A percentile compares a stretch with the other conserved stretches of the same genome.
Evolutionary conservation across 2,888 invertebrate species (phyloP).

Genomic region (Crossocerus cetratus): DNA sequence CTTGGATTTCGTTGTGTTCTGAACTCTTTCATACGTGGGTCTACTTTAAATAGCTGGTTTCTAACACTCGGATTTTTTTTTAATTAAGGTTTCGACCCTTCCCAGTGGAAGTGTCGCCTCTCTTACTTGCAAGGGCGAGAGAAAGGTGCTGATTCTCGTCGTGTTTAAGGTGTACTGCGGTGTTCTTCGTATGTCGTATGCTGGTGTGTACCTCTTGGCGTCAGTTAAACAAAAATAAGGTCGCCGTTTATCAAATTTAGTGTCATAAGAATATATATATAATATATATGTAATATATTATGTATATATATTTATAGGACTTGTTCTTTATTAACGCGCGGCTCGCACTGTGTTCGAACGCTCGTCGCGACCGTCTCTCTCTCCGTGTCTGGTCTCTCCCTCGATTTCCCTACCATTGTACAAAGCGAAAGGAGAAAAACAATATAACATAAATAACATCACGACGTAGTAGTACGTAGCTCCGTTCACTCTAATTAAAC

Average conservation of each 20-base stretch:
- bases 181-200: slow-evolving; percentile 20
- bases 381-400: slow-evolving; percentile 7
- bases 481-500: slow-evolving; percentile 53
- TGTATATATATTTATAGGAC: slow-evolving; percentile 47
- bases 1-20: neutral
- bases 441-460: slow-evolving; percentile 65
- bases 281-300: slow-evolving; percentile 43
- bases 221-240: slow-evolving; percentile 69
- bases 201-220: slow-evolving; percentile 34
- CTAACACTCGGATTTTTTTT: slow-evolving; percentile 11
- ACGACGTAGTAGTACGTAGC: slow-evolving; percentile 53
- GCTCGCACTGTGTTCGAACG: slow-evolving; percentile 35
- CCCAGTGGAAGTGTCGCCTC: slow-evolving; percentile 9
- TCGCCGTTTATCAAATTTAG: slow-evolving; percentile 65
- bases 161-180: slow-evolving; percentile 10
- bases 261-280: slow-evolving; percentile 54
- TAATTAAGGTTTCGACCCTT: slow-evolving; percentile 14
- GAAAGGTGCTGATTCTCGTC: slow-evolving; percentile 2
- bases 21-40: slow-evolving; percentile 9
- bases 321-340: slow-evolving; percentile 38
- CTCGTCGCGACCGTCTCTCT: slow-evolving; percentile 34
- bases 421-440: slow-evolving; percentile 67
- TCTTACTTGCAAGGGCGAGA: neutral
- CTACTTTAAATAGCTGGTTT: slow-evolving; percentile 7
- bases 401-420: slow-evolving; percentile 62